Evolutionary conservation across 2,797 vertebrate genomes (phyloP), one percentile per base, ranked within the genome.

Genomic region (Gymnocypris eckloni): DNA sequence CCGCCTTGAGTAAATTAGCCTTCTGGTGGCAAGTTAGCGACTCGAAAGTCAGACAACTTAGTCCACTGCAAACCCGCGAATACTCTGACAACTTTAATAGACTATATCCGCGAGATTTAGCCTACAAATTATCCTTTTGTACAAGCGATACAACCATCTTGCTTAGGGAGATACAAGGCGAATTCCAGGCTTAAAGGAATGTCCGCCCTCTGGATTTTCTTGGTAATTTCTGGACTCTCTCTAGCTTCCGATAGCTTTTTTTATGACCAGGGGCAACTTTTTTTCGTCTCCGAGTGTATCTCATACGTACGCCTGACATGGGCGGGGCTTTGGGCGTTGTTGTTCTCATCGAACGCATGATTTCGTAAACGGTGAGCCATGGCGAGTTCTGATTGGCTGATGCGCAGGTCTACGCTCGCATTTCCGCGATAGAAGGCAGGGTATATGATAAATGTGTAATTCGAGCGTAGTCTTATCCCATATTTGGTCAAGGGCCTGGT

Each of bases 211-310:
- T 76, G 69, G 77, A 67, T 76, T 81, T 82, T 80, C 85, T 86
- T 48, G 37, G 69, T 86, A 73, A 85, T 84, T 86, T 69, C 64
- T 61, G 69, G 52, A 69, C 43, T 86, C 43, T 69, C 48, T 86
- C 33, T 70, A 43, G 77, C 87, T 86, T 86, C 81, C 79, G 67
- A 83, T 61, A 76, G 82, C 28, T 61, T 89, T 72, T 89, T 92
- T 91, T 90, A 86, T 88, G 82, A 71, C 90, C 89, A 79, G 88
- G 86, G 83, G 90, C 90, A 77, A 92, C 89, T 87, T 87, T 90
- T 91, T 91, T 90, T 90, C 86, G 77, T 79, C 83, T 56, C 7
- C 59, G 85, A 86, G 70, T 83, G 83, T 67, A 77, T 86, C 79
- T 86, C 81, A 84, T 89, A 77, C 86, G 86, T 87, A 89, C 39